Evolutionary conservation across 2,797 vertebrate genomes (phyloP), one percentile per base, ranked within the genome.

Genomic region (Diceros bicornis): DNA sequence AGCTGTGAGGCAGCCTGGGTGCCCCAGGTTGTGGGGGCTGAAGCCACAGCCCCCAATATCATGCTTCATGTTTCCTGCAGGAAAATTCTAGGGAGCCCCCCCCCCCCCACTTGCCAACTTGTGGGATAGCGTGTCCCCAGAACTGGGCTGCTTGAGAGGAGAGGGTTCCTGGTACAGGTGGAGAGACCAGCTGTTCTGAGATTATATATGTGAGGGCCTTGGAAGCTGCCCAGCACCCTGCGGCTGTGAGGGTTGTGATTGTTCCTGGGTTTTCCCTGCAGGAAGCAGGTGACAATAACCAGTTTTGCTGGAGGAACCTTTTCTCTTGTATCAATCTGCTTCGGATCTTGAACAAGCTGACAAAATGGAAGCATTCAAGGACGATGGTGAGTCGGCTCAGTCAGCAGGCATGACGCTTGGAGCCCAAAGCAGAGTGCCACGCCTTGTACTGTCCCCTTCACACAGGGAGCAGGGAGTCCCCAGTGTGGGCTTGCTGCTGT

Each of bases 361-460:
- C 99, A 52, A 99, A 99, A 98, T 99, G 99, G 99, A 99, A 99
- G 90, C 99, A 99, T 97, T 99, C 99, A 29, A 99, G 99, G 96
- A 99, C 99, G 16, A 99, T 99, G 99, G 99, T 99, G 97, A 98
- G 98, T 89, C 37, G 44, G 0, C 4, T 25, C 23, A 16, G 66
- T 16, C 50, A 32, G 55, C 21, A 50, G 83, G 27, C 1, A 0
- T 3, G 2, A 20, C 10, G 7, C 25, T 10, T 4, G 17, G 72
- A 25, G 64, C 52, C 78, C 20, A 7, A 0, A 74, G 69, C 71
- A 27, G 71, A 47, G 50, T 7, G 50, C 11, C 32, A 2, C 0
- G 1, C 27, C 41, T 5, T 0, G 0, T 32, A 21, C 21, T 25
- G 10, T 55, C 50, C 25, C 64, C 8, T 55, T 34, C 29, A 5